phyloP scores from a whole-genome alignment of 1,140 invertebrate species.

The Metaphire vulgaris region DNA sequence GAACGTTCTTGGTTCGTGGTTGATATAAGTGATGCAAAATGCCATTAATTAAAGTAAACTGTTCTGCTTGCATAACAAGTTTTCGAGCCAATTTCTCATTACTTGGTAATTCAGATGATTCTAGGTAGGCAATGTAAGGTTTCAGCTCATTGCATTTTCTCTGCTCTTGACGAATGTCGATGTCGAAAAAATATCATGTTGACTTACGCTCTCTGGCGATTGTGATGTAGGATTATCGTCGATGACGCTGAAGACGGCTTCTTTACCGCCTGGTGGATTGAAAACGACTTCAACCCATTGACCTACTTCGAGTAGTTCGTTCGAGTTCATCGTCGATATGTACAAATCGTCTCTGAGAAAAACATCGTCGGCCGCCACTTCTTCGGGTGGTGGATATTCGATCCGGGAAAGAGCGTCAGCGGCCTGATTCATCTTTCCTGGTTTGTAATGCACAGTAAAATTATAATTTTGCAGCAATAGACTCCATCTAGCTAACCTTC shows the following conservation, averaged over 20 bases:
- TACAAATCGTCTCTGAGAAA: neutral
- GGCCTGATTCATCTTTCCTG: neutral
- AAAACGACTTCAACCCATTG: neutral
- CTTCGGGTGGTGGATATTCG: neutral
- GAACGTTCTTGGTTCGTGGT: neutral
- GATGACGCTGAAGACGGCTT: too few relatives aligned
- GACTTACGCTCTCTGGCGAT: neutral
- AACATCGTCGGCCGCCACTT: neutral
- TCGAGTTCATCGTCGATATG: neutral
- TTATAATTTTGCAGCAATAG: neutral
- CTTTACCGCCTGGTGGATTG: too few relatives aligned
- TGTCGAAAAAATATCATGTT: too few relatives aligned
- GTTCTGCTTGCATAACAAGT: neutral
- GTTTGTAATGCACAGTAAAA: neutral
- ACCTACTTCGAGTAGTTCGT: neutral
- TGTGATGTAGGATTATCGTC: neutral
- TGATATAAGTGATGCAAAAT: neutral
- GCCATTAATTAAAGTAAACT: neutral
- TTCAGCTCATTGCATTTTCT: neutral
- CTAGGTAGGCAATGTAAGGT: neutral
- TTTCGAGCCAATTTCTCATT: neutral
- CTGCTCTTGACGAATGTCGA: neutral
- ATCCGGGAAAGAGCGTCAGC: neutral
- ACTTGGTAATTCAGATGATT: neutral
- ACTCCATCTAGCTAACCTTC: neutral